Conservation (phyloP, 1,140 invertebrate species). For the Sesamia nonagrioides region DNA sequence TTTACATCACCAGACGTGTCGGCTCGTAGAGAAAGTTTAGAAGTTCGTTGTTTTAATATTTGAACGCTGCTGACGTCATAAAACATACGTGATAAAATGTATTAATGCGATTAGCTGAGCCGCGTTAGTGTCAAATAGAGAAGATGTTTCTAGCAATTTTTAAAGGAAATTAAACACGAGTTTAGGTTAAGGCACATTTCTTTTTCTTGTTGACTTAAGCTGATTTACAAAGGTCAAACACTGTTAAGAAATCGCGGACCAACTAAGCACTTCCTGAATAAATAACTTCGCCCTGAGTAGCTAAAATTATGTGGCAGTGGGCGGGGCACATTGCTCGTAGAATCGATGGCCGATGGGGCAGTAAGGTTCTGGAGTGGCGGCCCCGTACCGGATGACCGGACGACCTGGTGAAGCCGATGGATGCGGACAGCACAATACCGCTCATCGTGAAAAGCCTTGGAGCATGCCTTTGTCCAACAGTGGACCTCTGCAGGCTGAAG, state of each 20-base stretch:
- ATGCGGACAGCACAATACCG: too few relatives aligned
- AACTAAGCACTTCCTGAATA: conserved; percentile 9
- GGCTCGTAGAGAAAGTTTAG: conserved; percentile 40
- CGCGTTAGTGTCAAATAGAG: neutral
- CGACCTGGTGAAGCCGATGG: too few relatives aligned
- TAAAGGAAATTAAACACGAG: neutral
- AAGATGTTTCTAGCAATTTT: conserved; percentile 5
- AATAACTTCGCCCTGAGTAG: neutral
- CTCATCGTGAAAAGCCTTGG: too few relatives aligned
- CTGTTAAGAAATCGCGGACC: neutral
- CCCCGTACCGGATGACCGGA: too few relatives aligned
- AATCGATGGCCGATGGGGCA: too few relatives aligned
- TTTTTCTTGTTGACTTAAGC: neutral
- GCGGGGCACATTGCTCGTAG: too few relatives aligned
- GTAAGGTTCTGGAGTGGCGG: too few relatives aligned
- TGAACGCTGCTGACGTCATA: conserved; percentile 30
- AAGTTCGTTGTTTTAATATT: conserved; percentile 35
- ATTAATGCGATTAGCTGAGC: conserved; percentile 18
- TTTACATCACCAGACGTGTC: conserved; percentile 20
- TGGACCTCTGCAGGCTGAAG: too few relatives aligned
- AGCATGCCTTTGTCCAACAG: too few relatives aligned
- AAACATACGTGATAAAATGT: conserved; percentile 48
- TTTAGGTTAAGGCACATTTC: neutral
- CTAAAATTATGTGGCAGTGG: too few relatives aligned
- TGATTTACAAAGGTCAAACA: neutral